Evolutionary conservation across 2,113 vertebrate genomes (phyloP).

Genomic region (Hydrochoerus hydrochaeris): DNA sequence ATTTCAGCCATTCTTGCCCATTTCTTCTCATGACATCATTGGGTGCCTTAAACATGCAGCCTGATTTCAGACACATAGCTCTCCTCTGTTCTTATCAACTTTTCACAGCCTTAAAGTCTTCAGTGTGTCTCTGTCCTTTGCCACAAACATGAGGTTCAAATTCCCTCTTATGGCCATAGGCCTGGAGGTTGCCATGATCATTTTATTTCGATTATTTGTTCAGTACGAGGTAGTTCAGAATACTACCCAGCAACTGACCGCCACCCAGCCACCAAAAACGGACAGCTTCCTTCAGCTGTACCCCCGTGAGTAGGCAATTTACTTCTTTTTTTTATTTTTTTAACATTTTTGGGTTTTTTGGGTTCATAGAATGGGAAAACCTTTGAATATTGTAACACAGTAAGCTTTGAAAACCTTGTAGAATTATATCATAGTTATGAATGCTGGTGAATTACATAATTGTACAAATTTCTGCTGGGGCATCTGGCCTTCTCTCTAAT

Average conservation of each 20-base stretch:
- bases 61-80: slow-evolving; percentile 81
- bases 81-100: slow-evolving; percentile 84
- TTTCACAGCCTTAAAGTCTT: slow-evolving; percentile 74
- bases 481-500: background rate
- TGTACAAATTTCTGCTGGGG: too few relatives aligned
- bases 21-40: slow-evolving; percentile 83
- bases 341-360: background rate
- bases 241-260: fast-evolving
- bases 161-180: slow-evolving; percentile 91
- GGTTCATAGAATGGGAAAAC: slow-evolving; percentile 3
- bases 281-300: slow-evolving; percentile 78
- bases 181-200: slow-evolving; percentile 90
- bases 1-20: background rate
- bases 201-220: slow-evolving; percentile 91
- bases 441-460: background rate
- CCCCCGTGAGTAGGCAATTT: slow-evolving; percentile 90
- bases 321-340: slow-evolving; percentile 10
- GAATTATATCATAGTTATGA: background rate
- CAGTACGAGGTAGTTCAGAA: slow-evolving; percentile 83
- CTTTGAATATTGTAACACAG: background rate
- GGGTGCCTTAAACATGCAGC: slow-evolving; percentile 76
- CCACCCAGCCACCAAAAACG: fast-evolving
- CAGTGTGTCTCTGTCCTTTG: slow-evolving; percentile 85
- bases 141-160: slow-evolving; percentile 94
- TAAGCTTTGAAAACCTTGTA: background rate